A percentile compares a stretch with the other conserved stretches of the same genome.
phyloP scores from a whole-genome alignment of 2,113 vertebrate species.

The Quiscalus mexicanus region DNA sequence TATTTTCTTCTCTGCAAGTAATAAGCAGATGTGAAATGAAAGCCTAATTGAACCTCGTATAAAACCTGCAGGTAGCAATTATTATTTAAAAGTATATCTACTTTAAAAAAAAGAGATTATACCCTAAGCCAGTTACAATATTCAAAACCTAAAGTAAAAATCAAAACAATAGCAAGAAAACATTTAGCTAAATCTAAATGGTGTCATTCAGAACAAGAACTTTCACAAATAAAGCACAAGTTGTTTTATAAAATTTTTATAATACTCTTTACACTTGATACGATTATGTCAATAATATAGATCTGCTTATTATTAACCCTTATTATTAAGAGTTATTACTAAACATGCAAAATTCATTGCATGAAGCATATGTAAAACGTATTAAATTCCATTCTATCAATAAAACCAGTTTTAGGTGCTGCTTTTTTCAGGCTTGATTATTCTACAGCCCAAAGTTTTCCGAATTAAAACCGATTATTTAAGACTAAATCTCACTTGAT shows the following conservation, averaged over 20 bases:
- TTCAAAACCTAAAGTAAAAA: conserved; percentile 42
- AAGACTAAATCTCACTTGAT: neutral
- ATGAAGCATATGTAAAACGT: conserved; percentile 76
- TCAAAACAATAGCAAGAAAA: conserved; percentile 30
- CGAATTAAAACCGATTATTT: conserved; percentile 15
- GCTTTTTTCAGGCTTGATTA: conserved; percentile 37
- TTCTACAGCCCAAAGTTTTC: conserved; percentile 38
- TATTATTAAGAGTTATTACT: conserved; percentile 77
- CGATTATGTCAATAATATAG: conserved; percentile 70
- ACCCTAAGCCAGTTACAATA: conserved; percentile 46
- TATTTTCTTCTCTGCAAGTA: conserved; percentile 48
- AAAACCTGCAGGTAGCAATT: conserved; percentile 71
- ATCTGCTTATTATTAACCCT: conserved; percentile 69
- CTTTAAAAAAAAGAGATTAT: conserved; percentile 61
- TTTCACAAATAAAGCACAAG: conserved; percentile 72
- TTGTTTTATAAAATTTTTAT: conserved; percentile 75
- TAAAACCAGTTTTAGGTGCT: conserved; percentile 48
- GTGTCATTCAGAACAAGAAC: conserved; percentile 66
- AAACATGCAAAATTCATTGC: conserved; percentile 84
- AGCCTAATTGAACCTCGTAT: conserved; percentile 61
- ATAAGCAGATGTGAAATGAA: conserved; percentile 57
- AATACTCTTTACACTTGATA: conserved; percentile 74
- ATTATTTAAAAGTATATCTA: conserved; percentile 67
- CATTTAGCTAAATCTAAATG: conserved; percentile 63
- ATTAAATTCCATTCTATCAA: conserved; percentile 66